A percentile compares a stretch with the other conserved stretches of the same genome.
phyloP scores from a whole-genome alignment of 2,113 vertebrate species.

The Electrona antarctica region DNA sequence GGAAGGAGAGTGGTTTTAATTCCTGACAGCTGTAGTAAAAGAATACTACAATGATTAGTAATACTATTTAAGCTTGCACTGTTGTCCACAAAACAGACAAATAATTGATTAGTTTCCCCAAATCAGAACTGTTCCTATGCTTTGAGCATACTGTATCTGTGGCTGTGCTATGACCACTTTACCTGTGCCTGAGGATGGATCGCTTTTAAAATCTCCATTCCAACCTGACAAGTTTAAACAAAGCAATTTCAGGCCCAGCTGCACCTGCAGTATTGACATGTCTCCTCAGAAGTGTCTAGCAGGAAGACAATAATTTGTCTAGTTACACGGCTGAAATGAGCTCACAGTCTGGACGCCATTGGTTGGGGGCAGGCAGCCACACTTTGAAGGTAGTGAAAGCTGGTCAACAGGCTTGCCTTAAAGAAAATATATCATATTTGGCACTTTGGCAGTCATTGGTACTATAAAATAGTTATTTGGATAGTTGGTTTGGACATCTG shows the following conservation, averaged over 20 bases:
- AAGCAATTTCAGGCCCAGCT: constrained; percentile 77
- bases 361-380: constrained; percentile 23
- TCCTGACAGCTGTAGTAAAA: constrained; percentile 27
- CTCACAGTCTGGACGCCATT: constrained; percentile 47
- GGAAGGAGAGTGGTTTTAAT: constrained; percentile 27
- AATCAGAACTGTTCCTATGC: background rate
- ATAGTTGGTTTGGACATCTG: too few relatives aligned
- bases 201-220: constrained; percentile 64
- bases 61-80: background rate
- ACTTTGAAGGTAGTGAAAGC: constrained; percentile 28
- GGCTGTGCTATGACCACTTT: constrained; percentile 27
- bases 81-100: background rate
- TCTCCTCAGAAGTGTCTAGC: constrained; percentile 56
- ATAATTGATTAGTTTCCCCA: background rate
- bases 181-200: constrained; percentile 58
- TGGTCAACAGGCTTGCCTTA: constrained; percentile 20
- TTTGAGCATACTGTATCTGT: constrained; percentile 28
- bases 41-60: constrained; percentile 11
- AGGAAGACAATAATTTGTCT: constrained; percentile 82
- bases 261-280: constrained; percentile 72
- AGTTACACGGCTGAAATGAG: constrained; percentile 71
- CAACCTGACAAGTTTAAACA: constrained; percentile 79
- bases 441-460: background rate
- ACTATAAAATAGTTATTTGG: background rate
- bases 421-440: constrained; percentile 31